Conservation (phyloP, 1,140 invertebrate species). For the Lysiphlebus fabarum region DNA sequence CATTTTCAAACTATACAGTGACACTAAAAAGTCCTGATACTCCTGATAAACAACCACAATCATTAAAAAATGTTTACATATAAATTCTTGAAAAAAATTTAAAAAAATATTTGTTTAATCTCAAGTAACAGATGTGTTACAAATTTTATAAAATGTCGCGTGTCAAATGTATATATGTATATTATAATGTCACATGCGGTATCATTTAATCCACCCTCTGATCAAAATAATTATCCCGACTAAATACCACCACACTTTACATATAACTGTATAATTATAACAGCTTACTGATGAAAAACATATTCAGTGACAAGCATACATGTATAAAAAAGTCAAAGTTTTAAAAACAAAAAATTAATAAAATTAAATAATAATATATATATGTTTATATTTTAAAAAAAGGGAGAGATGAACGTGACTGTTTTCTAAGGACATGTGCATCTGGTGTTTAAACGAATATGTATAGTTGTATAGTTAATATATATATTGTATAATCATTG, state of each 20-base stretch:
- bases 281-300: conserved; percentile 8
- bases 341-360: no score
- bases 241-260: conserved; percentile 47
- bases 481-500: neutral
- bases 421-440: conserved; percentile 15
- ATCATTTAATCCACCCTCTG: conserved; percentile 8
- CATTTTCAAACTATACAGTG: no score
- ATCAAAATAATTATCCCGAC: conserved; percentile 42
- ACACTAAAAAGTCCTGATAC: no score
- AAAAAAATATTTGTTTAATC: conserved; percentile 9
- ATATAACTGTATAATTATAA: conserved; percentile 31
- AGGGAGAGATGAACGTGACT: neutral
- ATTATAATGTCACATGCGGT: conserved; percentile 30
- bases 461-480: neutral
- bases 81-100: neutral
- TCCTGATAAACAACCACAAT: no score
- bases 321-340: no score
- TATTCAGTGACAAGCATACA: neutral
- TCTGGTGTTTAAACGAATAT: conserved; percentile 17
- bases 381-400: no score
- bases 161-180: conserved; percentile 34
- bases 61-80: no score
- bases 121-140: conserved; percentile 31
- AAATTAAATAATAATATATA: no score
- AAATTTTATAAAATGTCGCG: conserved; percentile 37